phyloP scores from a whole-genome alignment of 2,797 vertebrate genomes.

The Girardinus metallicus region DNA sequence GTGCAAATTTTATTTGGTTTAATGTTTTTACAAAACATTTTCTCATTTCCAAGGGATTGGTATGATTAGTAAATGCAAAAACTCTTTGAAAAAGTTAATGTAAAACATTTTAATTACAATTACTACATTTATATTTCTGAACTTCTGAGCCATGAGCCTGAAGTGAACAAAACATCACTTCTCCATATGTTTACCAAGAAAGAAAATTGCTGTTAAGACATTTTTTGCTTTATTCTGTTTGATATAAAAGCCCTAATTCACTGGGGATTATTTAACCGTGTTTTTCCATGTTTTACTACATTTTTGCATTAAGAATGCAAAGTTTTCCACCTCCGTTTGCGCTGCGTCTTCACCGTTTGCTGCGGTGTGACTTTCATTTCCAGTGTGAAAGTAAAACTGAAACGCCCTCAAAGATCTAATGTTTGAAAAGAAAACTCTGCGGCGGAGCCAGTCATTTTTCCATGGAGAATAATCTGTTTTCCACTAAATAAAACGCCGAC shows the following conservation, averaged over 20 bases:
- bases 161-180: not conserved
- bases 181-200: not conserved
- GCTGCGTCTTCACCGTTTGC: conserved; percentile 34
- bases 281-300: not conserved
- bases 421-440: conserved; percentile 40
- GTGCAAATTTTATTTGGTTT: not conserved
- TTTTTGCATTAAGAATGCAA: not conserved
- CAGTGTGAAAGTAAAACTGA: not conserved
- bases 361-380: conserved; percentile 14
- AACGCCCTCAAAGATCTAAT: conserved; percentile 12
- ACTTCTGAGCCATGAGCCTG: not conserved
- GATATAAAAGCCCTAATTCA: too few species aligned
- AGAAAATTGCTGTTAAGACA: too few species aligned
- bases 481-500: conserved; percentile 1
- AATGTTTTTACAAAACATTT: not conserved
- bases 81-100: not conserved
- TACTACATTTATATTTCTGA: not conserved
- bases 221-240: too few species aligned
- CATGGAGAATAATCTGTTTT: conserved; percentile 40
- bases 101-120: not conserved
- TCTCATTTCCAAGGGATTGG: not conserved
- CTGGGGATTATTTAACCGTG: not conserved
- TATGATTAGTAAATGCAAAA: not conserved
- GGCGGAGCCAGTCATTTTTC: conserved; percentile 28
- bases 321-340: conserved; percentile 4